phyloP scores from a whole-genome alignment of 2,888 invertebrate genomes.

The Rhingia campestris region DNA sequence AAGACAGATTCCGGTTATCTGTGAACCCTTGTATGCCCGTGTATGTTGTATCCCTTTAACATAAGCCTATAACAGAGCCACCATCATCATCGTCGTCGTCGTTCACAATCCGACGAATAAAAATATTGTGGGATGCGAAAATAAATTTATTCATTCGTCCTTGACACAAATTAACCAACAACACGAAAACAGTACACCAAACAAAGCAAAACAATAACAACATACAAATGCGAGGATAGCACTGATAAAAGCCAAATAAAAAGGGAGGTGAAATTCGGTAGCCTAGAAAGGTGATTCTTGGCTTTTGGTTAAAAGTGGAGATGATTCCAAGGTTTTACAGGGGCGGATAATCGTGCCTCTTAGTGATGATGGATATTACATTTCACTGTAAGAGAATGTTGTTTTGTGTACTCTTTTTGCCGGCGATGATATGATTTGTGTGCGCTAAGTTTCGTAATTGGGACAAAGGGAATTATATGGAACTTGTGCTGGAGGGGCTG shows the following conservation, averaged over 20 bases:
- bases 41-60: constrained; percentile 12
- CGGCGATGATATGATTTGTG: constrained; percentile 16
- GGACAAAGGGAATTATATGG: background rate
- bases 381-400: constrained; percentile 14
- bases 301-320: constrained; percentile 38
- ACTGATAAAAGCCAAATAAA: constrained; percentile 31
- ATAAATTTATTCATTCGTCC: constrained; percentile 70
- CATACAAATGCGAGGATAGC: constrained; percentile 27
- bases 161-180: constrained; percentile 73
- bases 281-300: constrained; percentile 34
- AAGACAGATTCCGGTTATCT: constrained; percentile 24
- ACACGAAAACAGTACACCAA: constrained; percentile 52
- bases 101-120: constrained; percentile 52
- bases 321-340: constrained; percentile 32
- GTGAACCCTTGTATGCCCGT: background rate
- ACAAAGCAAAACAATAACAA: constrained; percentile 43
- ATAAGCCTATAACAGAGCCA: constrained; percentile 42
- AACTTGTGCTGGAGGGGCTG: too few relatives aligned
- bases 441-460: constrained; percentile 15
- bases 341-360: constrained; percentile 39
- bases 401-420: background rate
- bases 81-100: constrained; percentile 23
- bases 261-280: constrained; percentile 19
- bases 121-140: constrained; percentile 59
- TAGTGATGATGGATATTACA: constrained; percentile 41